phyloP scores from a whole-genome alignment of 2,888 invertebrate species.

The Adelognathus sp. region DNA sequence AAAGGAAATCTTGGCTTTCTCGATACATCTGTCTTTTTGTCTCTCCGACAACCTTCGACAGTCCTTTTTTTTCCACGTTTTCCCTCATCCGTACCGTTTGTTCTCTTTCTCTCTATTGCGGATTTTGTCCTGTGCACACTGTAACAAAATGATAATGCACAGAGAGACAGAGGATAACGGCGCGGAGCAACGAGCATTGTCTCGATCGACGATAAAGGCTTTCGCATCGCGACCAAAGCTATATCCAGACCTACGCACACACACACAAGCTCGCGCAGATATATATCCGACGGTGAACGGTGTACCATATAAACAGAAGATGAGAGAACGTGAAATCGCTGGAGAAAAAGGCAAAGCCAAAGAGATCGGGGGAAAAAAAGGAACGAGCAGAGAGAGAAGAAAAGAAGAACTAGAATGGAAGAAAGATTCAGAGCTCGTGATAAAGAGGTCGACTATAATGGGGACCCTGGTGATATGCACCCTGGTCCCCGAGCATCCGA shows the following conservation, averaged over 20 bases:
- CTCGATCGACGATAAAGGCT: constrained; percentile 74
- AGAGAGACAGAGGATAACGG: constrained; percentile 35
- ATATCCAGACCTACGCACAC: background rate
- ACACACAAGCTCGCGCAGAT: constrained; percentile 8
- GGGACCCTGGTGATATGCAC: constrained; percentile 62
- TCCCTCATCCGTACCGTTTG: background rate
- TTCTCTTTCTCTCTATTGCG: constrained; percentile 15
- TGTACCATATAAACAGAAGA: constrained; percentile 33
- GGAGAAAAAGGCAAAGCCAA: constrained; percentile 59
- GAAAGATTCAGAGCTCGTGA: constrained; percentile 73
- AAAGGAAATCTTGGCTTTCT: background rate
- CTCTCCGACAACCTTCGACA: constrained; percentile 3
- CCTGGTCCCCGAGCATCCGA: constrained; percentile 64
- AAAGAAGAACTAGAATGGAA: constrained; percentile 27
- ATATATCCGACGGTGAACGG: background rate
- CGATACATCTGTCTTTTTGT: constrained; percentile 9
- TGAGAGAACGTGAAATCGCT: constrained; percentile 45
- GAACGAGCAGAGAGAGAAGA: constrained; percentile 9
- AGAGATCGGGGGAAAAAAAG: constrained; percentile 40
- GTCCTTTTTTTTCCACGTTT: background rate
- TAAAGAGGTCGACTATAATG: constrained; percentile 76
- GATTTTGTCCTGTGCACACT: background rate
- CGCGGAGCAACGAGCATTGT: constrained; percentile 67
- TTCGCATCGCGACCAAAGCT: constrained; percentile 71
- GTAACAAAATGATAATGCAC: constrained; percentile 21